Evolutionary conservation across 2,888 invertebrate species (phyloP).

Genomic region (Drosophila affinis): DNA sequence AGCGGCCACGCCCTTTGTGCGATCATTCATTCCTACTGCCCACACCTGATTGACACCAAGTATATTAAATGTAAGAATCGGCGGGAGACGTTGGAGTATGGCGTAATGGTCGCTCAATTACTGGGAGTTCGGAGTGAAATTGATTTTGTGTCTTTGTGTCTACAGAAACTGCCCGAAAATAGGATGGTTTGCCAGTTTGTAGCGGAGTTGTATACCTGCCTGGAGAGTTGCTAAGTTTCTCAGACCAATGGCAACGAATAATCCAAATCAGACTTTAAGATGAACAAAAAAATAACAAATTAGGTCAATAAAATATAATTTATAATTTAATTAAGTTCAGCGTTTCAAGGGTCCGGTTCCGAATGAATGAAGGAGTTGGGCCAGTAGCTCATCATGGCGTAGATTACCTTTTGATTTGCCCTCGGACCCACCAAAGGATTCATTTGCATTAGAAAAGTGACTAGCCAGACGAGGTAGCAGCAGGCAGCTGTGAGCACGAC

Average conservation of each 20-base stretch:
- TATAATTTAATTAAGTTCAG: too few species aligned
- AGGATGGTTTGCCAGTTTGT: conserved; percentile 40
- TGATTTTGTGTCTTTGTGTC: conserved; percentile 25
- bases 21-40: conserved; percentile 45
- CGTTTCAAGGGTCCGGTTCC: conserved; percentile 11
- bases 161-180: conserved; percentile 30
- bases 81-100: conserved; percentile 37
- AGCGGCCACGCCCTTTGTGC: conserved; percentile 64
- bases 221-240: conserved; percentile 7
- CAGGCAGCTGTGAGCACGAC: conserved; percentile 56
- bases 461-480: conserved; percentile 66
- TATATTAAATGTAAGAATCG: conserved; percentile 18
- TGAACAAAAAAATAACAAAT: background rate
- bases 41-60: conserved; percentile 39
- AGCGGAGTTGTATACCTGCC: conserved; percentile 6
- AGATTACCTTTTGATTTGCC: conserved; percentile 33
- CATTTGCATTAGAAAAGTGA: conserved; percentile 67
- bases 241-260: background rate
- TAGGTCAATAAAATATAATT: too few species aligned
- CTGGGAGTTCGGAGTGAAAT: conserved; percentile 38
- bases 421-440: conserved; percentile 61
- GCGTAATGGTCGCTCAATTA: conserved; percentile 1
- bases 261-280: background rate
- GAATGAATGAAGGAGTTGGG: conserved; percentile 38
- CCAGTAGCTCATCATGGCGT: conserved; percentile 61